A percentile compares a stretch with the other conserved stretches of the same genome.
Conservation (phyloP, 2,797 vertebrate genomes). For the Pangasius larnaudii region DNA sequence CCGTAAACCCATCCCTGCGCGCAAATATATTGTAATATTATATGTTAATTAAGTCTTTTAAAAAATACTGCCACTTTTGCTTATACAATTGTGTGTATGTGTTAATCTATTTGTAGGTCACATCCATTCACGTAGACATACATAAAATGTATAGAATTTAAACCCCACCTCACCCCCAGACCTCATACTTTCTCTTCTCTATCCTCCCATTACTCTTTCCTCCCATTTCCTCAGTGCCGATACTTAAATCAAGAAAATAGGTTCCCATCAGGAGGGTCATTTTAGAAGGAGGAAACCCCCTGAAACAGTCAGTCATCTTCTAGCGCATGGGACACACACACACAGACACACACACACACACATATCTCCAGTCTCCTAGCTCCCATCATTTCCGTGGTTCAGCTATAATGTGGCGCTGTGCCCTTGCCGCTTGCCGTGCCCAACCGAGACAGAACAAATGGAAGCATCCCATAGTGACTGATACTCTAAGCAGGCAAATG, state of each 20-base stretch:
- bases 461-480: slow-evolving; percentile 39
- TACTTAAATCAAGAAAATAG: slow-evolving; percentile 80
- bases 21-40: background rate
- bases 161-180: slow-evolving; percentile 33
- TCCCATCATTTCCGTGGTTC: slow-evolving; percentile 45
- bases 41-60: background rate
- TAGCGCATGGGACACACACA: slow-evolving; percentile 25
- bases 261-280: slow-evolving; percentile 79
- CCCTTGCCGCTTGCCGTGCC: slow-evolving; percentile 78
- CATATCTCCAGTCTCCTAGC: slow-evolving; percentile 44
- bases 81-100: background rate
- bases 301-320: slow-evolving; percentile 77
- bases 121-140: slow-evolving; percentile 23
- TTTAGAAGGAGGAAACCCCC: slow-evolving; percentile 70
- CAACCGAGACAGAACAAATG: slow-evolving; percentile 53
- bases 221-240: slow-evolving; percentile 64
- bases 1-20: background rate
- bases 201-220: slow-evolving; percentile 46
- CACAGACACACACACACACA: slow-evolving; percentile 32
- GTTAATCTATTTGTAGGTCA: background rate
- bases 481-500: slow-evolving; percentile 44
- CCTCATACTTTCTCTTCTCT: slow-evolving; percentile 43
- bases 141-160: slow-evolving; percentile 31
- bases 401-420: slow-evolving; percentile 63
- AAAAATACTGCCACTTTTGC: background rate